phyloP scores from a whole-genome alignment of 2,888 invertebrate species.

The Cephus pygmeus region DNA sequence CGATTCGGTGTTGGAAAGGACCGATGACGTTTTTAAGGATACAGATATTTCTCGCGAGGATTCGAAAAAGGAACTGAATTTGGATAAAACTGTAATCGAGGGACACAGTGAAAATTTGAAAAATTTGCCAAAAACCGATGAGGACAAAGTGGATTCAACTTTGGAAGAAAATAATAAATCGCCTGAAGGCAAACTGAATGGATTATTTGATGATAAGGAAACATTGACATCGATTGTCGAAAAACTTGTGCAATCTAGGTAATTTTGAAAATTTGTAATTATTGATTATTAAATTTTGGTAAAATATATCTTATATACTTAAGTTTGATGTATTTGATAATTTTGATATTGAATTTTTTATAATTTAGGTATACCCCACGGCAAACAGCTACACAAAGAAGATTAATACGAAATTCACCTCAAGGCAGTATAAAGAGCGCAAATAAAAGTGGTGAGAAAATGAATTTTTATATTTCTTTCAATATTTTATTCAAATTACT shows the following conservation, averaged over 20 bases:
- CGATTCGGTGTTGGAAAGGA: not conserved
- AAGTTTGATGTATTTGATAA: not conserved
- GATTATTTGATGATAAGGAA: slow-evolving; percentile 10
- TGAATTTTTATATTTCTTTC: not conserved
- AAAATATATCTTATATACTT: not conserved
- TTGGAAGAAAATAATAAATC: not conserved
- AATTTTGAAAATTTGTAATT: slow-evolving; percentile 15
- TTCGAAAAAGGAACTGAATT: not conserved
- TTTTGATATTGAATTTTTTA: slow-evolving; percentile 9
- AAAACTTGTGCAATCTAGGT: slow-evolving; percentile 50
- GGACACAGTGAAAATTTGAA: not conserved
- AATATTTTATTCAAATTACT: not conserved
- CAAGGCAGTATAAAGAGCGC: slow-evolving; percentile 23
- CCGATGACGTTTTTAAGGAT: not conserved
- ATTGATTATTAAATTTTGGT: not conserved
- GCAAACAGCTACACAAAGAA: slow-evolving; percentile 32
- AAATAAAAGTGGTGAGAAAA: slow-evolving; percentile 30
- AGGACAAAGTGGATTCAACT: not conserved
- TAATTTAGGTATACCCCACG: slow-evolving; percentile 40
- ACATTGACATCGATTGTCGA: slow-evolving; percentile 42
- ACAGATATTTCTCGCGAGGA: not conserved
- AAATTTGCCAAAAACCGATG: not conserved
- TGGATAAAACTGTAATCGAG: not conserved
- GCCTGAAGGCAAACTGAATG: not conserved
- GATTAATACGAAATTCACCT: slow-evolving; percentile 28